These are phyloP conservation scores for Natrix natrix DNA, from an alignment of 2,797 vertebrate species.

Conservation along the genomic window DNA sequence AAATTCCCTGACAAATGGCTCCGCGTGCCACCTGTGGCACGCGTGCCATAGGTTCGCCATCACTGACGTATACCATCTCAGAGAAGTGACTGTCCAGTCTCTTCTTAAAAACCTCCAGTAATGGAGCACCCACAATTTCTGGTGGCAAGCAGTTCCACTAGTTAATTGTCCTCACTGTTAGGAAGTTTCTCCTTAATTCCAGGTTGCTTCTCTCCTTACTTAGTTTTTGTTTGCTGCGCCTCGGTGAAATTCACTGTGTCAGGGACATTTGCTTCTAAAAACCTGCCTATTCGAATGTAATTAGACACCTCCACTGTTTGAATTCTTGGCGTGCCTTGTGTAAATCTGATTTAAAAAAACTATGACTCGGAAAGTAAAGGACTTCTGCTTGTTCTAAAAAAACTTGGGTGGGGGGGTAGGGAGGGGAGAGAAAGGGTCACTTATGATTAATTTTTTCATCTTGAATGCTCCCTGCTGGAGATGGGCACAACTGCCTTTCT, in stretches of 20 bases:
- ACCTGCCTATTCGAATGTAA: not conserved
- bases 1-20: too few relatives aligned
- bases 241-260: not conserved
- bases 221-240: not conserved
- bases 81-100: too few relatives aligned
- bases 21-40: too few relatives aligned
- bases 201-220: too few relatives aligned
- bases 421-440: not conserved
- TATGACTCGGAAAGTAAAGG: not conserved
- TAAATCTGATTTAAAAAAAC: not conserved
- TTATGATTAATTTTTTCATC: not conserved
- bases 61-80: too few relatives aligned
- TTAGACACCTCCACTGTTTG: not conserved
- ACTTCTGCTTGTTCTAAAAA: slow-evolving; percentile 4
- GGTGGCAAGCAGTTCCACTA: too few relatives aligned
- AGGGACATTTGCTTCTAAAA: not conserved
- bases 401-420: not conserved
- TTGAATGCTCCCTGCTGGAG: not conserved
- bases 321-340: not conserved
- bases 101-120: too few relatives aligned
- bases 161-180: too few relatives aligned
- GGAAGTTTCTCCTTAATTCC: too few relatives aligned
- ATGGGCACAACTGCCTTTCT: not conserved
- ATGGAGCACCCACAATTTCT: too few relatives aligned
- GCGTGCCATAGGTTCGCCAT: too few relatives aligned